phyloP scores from a whole-genome alignment of 1,140 invertebrate genomes.

The Hyposmocoma kahamanoa region DNA sequence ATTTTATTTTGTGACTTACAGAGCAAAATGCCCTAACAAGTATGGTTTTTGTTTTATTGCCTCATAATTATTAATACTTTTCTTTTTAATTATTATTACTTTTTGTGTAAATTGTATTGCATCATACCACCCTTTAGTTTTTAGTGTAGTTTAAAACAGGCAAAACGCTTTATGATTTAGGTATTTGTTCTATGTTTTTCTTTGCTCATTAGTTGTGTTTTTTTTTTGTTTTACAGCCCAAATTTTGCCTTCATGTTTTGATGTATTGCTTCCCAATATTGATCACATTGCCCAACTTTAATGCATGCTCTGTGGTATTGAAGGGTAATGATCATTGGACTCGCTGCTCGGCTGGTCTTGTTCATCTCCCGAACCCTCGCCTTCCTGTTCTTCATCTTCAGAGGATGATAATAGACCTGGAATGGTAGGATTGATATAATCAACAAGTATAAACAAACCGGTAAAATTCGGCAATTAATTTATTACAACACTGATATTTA shows the following conservation, averaged over 20 bases:
- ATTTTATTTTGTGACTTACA: too few relatives aligned
- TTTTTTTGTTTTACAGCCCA: too few relatives aligned
- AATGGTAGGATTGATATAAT: neutral
- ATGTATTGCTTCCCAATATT: too few relatives aligned
- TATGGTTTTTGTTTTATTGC: too few relatives aligned
- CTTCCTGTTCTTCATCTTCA: constrained; percentile 63
- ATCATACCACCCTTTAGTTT: neutral
- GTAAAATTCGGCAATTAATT: neutral
- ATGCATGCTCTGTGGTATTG: constrained; percentile 48
- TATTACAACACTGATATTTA: neutral
- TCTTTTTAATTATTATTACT: too few relatives aligned
- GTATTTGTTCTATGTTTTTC: neutral
- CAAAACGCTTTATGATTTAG: neutral
- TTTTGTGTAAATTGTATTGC: neutral
- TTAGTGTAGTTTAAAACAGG: neutral
- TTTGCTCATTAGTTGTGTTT: neutral
- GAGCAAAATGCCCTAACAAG: too few relatives aligned
- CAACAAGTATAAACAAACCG: neutral
- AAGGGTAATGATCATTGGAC: constrained; percentile 15
- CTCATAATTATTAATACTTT: too few relatives aligned
- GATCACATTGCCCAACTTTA: constrained; percentile 14
- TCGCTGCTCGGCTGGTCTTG: constrained; percentile 27
- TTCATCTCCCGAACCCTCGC: constrained; percentile 55
- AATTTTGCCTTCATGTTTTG: too few relatives aligned
- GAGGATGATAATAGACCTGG: constrained; percentile 66